phyloP scores from a whole-genome alignment of 2,797 vertebrate species.

The Hemitrygon akajei region DNA sequence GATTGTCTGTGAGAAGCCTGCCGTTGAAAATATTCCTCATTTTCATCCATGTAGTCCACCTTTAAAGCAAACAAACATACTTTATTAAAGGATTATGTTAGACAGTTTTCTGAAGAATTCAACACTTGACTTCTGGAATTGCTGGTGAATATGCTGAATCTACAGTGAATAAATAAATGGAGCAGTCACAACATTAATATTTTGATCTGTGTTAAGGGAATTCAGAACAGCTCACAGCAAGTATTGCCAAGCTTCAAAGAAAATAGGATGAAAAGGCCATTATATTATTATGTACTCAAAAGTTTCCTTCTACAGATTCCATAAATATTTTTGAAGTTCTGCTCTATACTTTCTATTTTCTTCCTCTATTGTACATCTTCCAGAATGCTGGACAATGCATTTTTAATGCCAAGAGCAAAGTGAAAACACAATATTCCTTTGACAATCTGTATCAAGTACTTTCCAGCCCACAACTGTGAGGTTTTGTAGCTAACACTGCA shows the following conservation, averaged over 20 bases:
- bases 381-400: neutral
- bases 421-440: slow-evolving; percentile 24
- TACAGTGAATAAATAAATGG: neutral
- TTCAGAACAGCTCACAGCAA: neutral
- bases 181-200: neutral
- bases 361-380: neutral
- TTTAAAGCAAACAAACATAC: slow-evolving; percentile 44
- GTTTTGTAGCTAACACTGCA: neutral
- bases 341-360: neutral
- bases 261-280: neutral
- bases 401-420: neutral
- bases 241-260: neutral
- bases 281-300: neutral
- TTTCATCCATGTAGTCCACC: slow-evolving; percentile 99
- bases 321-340: neutral
- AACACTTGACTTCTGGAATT: neutral
- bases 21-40: slow-evolving; percentile 97
- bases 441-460: neutral
- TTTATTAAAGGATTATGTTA: neutral
- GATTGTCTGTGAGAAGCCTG: slow-evolving; percentile 95
- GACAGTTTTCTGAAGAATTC: neutral
- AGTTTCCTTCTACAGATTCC: neutral
- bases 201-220: neutral
- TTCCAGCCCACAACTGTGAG: neutral
- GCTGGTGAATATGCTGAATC: neutral